Percentiles rank a stretch among this genome's conserved stretches.
These are phyloP conservation scores for Triplophysa bombifrons DNA, from an alignment of 2,797 vertebrate genomes.

Conservation along the genomic window DNA sequence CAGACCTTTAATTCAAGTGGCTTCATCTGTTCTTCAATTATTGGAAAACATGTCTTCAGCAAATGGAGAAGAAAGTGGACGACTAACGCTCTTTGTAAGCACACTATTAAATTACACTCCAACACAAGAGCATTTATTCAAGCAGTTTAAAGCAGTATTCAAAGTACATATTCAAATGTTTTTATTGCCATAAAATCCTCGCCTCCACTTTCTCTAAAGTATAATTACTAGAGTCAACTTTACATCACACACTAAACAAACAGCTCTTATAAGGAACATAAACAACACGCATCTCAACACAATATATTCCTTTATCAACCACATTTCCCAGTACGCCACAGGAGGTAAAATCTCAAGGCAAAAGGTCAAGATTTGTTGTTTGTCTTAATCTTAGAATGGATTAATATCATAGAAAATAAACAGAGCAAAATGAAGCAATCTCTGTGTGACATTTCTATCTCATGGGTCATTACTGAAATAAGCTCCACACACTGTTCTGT, in stretches of 20 bases:
- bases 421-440: constrained; percentile 43
- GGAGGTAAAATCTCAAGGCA: constrained; percentile 5
- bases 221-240: no score
- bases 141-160: no score
- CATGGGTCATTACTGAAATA: background rate
- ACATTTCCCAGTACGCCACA: background rate
- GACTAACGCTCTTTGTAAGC: background rate
- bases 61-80: background rate
- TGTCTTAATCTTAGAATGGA: background rate
- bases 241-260: background rate
- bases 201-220: background rate
- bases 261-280: background rate
- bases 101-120: background rate
- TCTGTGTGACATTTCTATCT: background rate
- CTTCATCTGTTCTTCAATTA: background rate
- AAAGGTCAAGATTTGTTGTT: constrained; percentile 4
- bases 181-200: background rate
- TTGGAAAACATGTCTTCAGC: constrained; percentile 14
- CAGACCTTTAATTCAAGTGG: background rate
- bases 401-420: background rate
- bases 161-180: background rate
- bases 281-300: background rate
- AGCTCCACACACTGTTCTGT: constrained; percentile 31
- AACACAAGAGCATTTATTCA: background rate
- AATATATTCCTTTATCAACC: background rate